A percentile compares a stretch with the other conserved stretches of the same genome.
Conservation (phyloP, 2,797 vertebrate species). For the Pseudocheirus occidentalis region DNA sequence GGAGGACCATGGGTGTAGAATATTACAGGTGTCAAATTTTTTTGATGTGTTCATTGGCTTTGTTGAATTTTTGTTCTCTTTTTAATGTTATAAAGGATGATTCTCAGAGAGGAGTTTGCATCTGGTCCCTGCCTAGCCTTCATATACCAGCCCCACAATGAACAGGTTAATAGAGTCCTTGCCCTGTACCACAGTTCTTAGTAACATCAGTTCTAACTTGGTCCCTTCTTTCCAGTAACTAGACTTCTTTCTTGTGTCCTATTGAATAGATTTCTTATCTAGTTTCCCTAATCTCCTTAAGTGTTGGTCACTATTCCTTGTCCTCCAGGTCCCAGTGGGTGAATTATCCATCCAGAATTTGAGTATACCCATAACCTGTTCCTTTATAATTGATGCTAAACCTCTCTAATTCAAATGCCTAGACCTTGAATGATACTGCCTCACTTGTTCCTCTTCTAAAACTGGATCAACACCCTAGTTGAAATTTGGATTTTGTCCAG, state of each 20-base stretch:
- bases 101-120: neutral
- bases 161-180: neutral
- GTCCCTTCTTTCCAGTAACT: neutral
- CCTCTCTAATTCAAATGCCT: neutral
- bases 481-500: neutral
- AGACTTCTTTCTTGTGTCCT: neutral
- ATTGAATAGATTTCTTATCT: neutral
- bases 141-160: neutral
- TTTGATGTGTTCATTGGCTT: neutral
- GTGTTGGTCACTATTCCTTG: neutral
- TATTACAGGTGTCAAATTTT: neutral
- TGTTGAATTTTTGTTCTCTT: neutral
- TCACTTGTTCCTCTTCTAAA: neutral
- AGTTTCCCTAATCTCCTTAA: neutral
- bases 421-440: neutral
- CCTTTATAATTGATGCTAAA: neutral
- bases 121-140: neutral
- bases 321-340: neutral
- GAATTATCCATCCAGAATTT: neutral
- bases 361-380: neutral
- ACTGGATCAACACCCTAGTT: neutral
- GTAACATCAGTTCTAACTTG: neutral
- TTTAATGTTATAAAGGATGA: neutral
- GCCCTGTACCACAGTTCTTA: neutral
- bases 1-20: neutral